These are phyloP conservation scores for Mesembrinibis cayennensis DNA, from an alignment of 2,113 vertebrate genomes.

Conservation along the genomic window DNA sequence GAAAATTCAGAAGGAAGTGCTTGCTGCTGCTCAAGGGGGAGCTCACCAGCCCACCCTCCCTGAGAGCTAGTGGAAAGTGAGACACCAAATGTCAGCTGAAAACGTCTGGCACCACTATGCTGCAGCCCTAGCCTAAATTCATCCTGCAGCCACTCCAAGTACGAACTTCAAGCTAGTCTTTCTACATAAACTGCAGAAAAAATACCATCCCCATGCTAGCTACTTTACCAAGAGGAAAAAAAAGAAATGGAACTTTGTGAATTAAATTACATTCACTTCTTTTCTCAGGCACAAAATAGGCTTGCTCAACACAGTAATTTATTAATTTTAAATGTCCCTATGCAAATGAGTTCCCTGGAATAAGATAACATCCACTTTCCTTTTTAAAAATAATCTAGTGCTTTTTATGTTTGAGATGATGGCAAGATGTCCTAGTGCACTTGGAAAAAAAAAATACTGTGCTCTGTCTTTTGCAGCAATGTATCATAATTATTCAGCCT, in stretches of 20 bases:
- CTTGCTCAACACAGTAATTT: constrained; percentile 55
- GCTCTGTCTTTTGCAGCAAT: constrained; percentile 55
- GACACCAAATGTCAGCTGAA: constrained; percentile 35
- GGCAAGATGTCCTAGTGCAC: constrained; percentile 56
- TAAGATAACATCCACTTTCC: constrained; percentile 57
- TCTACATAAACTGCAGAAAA: neutral
- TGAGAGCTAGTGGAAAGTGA: neutral
- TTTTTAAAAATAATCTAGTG: constrained; percentile 66
- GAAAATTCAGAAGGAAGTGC: neutral
- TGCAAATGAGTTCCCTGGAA: constrained; percentile 65
- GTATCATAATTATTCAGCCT: constrained; percentile 65
- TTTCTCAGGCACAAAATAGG: constrained; percentile 56
- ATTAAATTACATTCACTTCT: constrained; percentile 48
- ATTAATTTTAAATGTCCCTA: constrained; percentile 71
- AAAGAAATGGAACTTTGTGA: constrained; percentile 31
- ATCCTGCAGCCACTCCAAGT: neutral
- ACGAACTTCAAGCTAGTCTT: neutral
- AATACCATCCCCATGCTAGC: neutral
- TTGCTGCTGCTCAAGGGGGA: constrained; percentile 13
- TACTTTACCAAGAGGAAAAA: constrained; percentile 32
- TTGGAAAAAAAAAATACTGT: constrained; percentile 31
- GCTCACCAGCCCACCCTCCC: constrained; percentile 9
- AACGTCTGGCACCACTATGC: neutral
- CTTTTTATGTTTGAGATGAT: constrained; percentile 58
- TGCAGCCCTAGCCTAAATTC: neutral